Base-by-base conservation (phyloP, 2,113 vertebrate genomes). In the Xiphorhynchus elegans region DNA sequence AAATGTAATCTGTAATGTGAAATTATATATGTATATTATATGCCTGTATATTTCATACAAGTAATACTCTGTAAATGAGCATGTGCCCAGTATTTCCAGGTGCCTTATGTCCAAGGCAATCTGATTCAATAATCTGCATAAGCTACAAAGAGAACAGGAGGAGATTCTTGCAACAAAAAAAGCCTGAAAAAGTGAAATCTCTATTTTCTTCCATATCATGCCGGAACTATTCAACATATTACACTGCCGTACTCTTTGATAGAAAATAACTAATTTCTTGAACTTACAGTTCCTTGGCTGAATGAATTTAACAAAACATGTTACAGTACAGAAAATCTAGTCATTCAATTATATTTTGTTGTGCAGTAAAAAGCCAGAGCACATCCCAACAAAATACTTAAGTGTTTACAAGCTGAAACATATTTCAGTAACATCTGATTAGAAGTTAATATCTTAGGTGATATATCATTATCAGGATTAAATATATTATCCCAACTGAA, bases 381-480 rank as follows among this genome's bases (percentile, higher is more conserved):
- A 93, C 13, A 92, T 16, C 17, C 44, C 52, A 75, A 62, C 5
- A 11, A 90, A 95, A 68, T 44, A 60, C 31, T 86, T 78, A 64
- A 80, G 39, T 53, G 60, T 90, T 92, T 94, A 78, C 84, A 89
- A 87, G 29, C 83, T 90, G 69, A 87, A 94, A 89, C 29, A 26
- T 75, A 75, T 93, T 96, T 90, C 53, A 50, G 69, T 66, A 76
- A 35, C 46, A 84, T 95, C 92, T 94, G 91, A 95, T 90, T 94
- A 90, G 76, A 59, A 90, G 52, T 58, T 82, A 87, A 21, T 88
- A 89, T 94, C 44, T 92, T 46, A 24, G 83, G 68, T 1, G 0
- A 90, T 95, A 52, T 93, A 46, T 88, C 60, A 52, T 75, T 93
- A 89, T 91, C 79, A 78, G 56, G 63, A 67, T 75, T 93, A 94